phyloP scores from a whole-genome alignment of 2,888 invertebrate genomes.

The Seira musarum region DNA sequence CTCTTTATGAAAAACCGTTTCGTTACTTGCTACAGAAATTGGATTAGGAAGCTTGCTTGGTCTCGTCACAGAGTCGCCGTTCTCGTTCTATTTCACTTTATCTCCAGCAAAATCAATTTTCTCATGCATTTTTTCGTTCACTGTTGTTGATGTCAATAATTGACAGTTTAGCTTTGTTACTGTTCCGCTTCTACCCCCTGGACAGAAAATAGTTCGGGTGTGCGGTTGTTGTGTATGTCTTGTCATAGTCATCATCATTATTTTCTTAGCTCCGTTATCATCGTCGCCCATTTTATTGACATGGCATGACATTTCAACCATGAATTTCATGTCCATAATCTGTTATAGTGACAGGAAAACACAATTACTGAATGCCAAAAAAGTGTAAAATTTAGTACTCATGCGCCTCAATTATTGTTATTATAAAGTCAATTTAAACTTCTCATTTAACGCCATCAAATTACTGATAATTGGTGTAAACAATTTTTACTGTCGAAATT shows the following conservation, averaged over 20 bases:
- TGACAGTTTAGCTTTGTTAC: slow-evolving; percentile 22
- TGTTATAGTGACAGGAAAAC: not conserved
- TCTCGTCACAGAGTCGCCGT: not conserved
- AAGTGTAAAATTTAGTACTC: not conserved
- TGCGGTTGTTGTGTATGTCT: not conserved
- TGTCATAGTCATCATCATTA: slow-evolving; percentile 1
- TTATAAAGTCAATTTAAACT: not conserved
- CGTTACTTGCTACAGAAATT: no score
- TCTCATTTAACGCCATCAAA: not conserved
- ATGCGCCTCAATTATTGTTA: not conserved
- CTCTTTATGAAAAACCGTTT: not conserved
- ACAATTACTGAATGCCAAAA: not conserved
- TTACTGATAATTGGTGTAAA: no score
- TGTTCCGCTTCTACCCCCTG: not conserved
- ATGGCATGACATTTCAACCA: not conserved
- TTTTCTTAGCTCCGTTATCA: not conserved
- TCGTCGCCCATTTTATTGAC: not conserved
- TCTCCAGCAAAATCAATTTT: not conserved
- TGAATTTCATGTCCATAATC: not conserved
- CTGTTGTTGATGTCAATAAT: slow-evolving; percentile 46
- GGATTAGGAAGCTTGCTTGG: not conserved
- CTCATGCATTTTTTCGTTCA: not conserved
- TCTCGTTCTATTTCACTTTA: not conserved
- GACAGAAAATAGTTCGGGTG: not conserved
- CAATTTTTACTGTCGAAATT: no score